Base-by-base conservation (phyloP, 1,140 invertebrate genomes). In the Apis laboriosa region DNA sequence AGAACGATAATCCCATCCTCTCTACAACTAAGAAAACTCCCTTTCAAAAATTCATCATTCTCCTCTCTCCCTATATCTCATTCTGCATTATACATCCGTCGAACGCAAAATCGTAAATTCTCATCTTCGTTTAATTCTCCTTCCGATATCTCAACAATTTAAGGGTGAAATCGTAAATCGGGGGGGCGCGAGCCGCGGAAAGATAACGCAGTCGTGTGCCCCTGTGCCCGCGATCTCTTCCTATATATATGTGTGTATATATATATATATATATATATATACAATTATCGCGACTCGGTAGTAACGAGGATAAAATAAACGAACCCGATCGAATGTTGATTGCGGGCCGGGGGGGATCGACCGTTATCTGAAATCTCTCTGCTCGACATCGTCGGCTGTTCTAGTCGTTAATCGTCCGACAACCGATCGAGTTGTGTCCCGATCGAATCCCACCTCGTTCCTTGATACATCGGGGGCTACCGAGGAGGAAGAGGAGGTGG, bases 381-480 rank as follows among this genome's bases (percentile, higher is more conserved):
- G 68, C 53, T 72, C 58, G 67, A 77, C 75, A 83, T 72, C 51
- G 68, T 61, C 51, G 68, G 76, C 66, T 60, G 67, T 83, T 78
- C 81, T 77, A 83, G 58, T 72, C 68, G 77, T 79, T 77, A 83
- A 78, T 83, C 81, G 77, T 83, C 49, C 51, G 64, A 83, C 80
- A 77, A 82, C 73, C 80, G 80, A 82, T 82, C 80, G 74, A 82
- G 80, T 70, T 82, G 73, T 82, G 80, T 77, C 80, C 64, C 80
- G 74, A 82, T 68, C 34, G 64, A 68, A 68, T 43, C 34, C 63
- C 63, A 64, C 53, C 64, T 66, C 73, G 73, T 68, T 68, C 53
- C 19, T 9, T 77, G 80, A 82, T 77, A 82, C 74, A 82, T 56
- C 34, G 4, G 5, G 49, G 19, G 88, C 90, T 91, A 91, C 89